Evolutionary conservation across 2,113 vertebrate genomes (phyloP).

Genomic region (Solenodon paradoxus): DNA sequence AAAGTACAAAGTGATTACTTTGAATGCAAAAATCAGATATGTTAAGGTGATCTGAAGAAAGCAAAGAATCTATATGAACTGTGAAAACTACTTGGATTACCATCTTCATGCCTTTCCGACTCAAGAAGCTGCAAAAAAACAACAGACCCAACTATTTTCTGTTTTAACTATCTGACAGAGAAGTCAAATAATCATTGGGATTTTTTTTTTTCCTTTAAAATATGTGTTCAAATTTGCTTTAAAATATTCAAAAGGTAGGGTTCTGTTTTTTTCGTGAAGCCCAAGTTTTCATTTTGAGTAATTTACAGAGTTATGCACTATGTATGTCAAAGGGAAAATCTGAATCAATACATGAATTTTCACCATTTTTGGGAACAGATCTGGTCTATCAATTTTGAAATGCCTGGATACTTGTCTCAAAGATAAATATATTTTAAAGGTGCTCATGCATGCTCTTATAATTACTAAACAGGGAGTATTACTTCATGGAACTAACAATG

Average conservation of each 20-base stretch:
- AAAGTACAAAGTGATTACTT: neutral
- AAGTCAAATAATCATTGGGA: neutral
- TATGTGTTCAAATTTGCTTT: neutral
- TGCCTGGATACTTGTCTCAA: neutral
- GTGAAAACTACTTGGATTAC: neutral
- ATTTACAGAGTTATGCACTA: neutral
- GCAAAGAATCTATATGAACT: neutral
- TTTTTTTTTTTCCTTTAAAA: neutral
- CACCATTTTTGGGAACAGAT: neutral
- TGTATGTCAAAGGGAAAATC: neutral
- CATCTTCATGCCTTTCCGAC: neutral
- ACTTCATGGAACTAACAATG: neutral
- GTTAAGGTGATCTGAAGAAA: neutral
- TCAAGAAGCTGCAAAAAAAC: neutral
- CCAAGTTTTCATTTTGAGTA: neutral
- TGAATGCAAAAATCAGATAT: neutral
- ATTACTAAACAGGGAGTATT: neutral
- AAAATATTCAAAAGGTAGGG: neutral
- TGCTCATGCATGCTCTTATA: neutral
- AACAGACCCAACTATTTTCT: neutral
- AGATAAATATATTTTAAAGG: neutral
- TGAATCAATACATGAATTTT: neutral
- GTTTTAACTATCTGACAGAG: neutral
- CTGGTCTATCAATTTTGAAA: neutral
- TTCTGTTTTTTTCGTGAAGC: neutral